Evolutionary conservation across 2,113 vertebrate genomes (phyloP).

Genomic region (Cinclus mexicanus): DNA sequence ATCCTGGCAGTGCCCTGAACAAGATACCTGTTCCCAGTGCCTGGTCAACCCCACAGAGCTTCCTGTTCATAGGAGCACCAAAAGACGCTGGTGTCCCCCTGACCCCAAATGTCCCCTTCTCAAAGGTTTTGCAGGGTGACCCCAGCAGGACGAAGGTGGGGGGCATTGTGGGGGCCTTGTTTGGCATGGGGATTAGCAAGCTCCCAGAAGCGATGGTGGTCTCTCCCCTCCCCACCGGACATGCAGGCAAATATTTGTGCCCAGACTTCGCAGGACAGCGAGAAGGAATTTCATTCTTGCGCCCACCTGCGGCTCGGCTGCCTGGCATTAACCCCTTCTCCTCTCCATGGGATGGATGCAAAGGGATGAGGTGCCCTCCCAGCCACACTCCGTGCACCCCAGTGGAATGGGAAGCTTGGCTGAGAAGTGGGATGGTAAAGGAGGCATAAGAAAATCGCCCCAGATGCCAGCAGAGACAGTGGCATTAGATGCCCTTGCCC

Average conservation of each 20-base stretch:
- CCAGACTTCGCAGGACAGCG: constrained; percentile 70
- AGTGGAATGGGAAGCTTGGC: background rate
- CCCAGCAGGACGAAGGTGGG: background rate
- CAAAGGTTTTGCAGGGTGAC: background rate
- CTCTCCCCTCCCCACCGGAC: constrained; percentile 62
- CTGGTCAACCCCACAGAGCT: fast-evolving
- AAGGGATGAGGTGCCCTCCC: background rate
- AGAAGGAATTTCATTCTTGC: constrained; percentile 73
- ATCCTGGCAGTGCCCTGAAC: background rate
- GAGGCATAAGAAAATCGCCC: fast-evolving
- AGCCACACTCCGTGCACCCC: fast-evolving
- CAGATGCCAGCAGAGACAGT: background rate
- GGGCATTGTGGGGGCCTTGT: background rate
- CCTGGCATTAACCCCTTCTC: constrained; percentile 60
- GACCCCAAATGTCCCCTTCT: background rate
- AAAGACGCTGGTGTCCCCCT: background rate
- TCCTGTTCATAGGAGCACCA: background rate
- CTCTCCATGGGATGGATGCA: background rate
- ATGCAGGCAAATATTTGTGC: constrained; percentile 77
- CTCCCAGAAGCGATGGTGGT: constrained; percentile 58
- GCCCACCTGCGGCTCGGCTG: constrained; percentile 41
- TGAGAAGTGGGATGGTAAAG: background rate
- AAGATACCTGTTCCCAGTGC: fast-evolving
- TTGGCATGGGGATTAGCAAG: constrained; percentile 61
- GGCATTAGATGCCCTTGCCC: background rate